These are phyloP conservation scores for Conchocele bisecta DNA, from an alignment of 2,888 invertebrate species.

Conservation along the genomic window DNA sequence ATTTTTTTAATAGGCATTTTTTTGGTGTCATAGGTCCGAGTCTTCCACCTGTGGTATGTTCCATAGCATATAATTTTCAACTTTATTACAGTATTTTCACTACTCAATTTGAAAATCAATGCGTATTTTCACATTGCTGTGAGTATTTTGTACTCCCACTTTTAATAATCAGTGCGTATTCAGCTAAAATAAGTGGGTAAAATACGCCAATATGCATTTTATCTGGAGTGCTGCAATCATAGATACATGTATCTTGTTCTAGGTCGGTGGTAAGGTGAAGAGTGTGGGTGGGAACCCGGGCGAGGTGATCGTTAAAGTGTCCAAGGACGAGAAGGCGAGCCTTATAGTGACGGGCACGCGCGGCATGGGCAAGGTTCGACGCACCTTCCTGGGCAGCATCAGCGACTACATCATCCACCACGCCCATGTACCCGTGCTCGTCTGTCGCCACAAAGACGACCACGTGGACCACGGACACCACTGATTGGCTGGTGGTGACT, in stretches of 20 bases:
- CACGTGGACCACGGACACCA: constrained; percentile 40
- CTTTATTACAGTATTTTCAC: too few relatives aligned
- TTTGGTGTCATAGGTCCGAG: too few relatives aligned
- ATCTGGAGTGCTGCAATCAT: too few relatives aligned
- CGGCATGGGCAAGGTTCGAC: constrained; percentile 67
- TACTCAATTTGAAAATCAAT: too few relatives aligned
- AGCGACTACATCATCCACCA: constrained; percentile 71
- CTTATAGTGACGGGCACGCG: constrained; percentile 68
- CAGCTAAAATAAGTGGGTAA: too few relatives aligned
- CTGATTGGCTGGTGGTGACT: not conserved
- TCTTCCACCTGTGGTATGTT: too few relatives aligned
- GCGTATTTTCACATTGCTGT: too few relatives aligned
- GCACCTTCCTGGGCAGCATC: constrained; percentile 68
- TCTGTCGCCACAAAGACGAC: constrained; percentile 61
- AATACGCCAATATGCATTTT: too few relatives aligned
- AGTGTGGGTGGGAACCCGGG: constrained; percentile 68
- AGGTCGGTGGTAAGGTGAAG: constrained; percentile 71
- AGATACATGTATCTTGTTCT: constrained; percentile 6
- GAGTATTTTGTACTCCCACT: too few relatives aligned
- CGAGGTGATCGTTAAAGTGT: constrained; percentile 61
- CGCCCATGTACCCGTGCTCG: constrained; percentile 66
- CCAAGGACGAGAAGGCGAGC: constrained; percentile 63
- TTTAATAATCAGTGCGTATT: too few relatives aligned
- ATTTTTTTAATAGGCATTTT: too few relatives aligned
- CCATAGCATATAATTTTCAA: too few relatives aligned